Evolutionary conservation across 2,888 invertebrate species (phyloP), one percentile per base, ranked within the genome.

Genomic region (Caradrina kadenii): DNA sequence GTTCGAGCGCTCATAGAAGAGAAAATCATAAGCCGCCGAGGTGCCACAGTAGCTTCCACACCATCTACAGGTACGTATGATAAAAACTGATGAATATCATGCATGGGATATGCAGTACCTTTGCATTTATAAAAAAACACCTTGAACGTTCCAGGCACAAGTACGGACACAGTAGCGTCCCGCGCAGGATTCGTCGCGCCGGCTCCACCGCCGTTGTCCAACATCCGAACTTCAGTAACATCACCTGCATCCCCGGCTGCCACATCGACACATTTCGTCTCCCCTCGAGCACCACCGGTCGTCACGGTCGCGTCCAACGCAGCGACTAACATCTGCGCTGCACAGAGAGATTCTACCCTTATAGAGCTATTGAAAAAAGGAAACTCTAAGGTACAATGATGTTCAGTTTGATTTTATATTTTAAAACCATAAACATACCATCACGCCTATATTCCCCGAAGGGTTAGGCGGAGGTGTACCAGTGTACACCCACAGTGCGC

Each of bases 1-100:
- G 98, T 99, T 8, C 96, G 99, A 72, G 98, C 99, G 13, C 96
- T 99, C 56, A 99, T 99, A 82, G 98, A 98, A 94, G 99, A 99
- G 91, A 99, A 99, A 93, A 99, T 99, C 81, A 99, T 98, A 84
- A 98, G 98, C 90, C 98, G 98, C 84, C 96, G 98, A 86, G 97
- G 97, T 54, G 97, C 96, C 13, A 91, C 89, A 49, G 90, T 90
- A 75, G 82, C 90, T 13, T 90, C 92, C 26, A 87, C 91, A 11
- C 81, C 90, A 59, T 83, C 90, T n/a, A 85, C 89, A 83, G 91
- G 94, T 94, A 88, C 42, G 17, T 63, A 53, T 6, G 8, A 22
- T 5, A 21, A 42, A 48, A 26, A 48, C 15, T 48, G 21, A 17
- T 17, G 15, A 22, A 13, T n/a, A 17, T 6, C 1, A 2, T 31